Evolutionary conservation across 2,888 invertebrate species (phyloP), one percentile per base, ranked within the genome.

Genomic region (Epistrophe eligans): DNA sequence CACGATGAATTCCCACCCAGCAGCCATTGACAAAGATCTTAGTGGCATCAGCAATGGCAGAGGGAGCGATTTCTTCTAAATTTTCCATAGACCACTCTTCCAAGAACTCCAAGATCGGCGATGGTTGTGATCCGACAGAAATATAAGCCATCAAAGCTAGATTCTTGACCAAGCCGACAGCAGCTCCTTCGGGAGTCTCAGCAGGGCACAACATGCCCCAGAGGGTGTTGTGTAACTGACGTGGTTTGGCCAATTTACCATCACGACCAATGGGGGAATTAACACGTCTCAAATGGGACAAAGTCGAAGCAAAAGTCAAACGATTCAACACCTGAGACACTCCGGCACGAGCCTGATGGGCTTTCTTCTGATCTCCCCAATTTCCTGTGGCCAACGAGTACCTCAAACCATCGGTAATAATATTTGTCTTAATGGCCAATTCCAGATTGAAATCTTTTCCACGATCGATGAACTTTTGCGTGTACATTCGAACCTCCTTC

Each of bases 61-160:
- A 99, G 0, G 99, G 99, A 0, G 99, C 99, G 88, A 99, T 99
- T 95, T 99, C 99, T 93, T 99, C 99, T 89, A 99, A 94, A 93
- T 99, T 99, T 94, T 99, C 99, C 99, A 99, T 99, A 67, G 99
- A 99, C 99, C 99, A 99, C 93, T 99, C 99, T 92, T 99, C 99
- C 95, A 99, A 98, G 94, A 99, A 99, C 95, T 99, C 99, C 74
- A 99, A 94, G 93, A 99, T 99, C 1, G 99, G 99, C 11, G 99
- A 99, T 0, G 99, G 99, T 92, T 99, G 99, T 64, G 99, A 99
- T 8, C 99, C 99, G 72, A 99, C 99, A 89, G 99, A 99, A 90
- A 99, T 99, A 91, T 99, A 99, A 4, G 99, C 99, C 99, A 99
- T 99, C 60, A 99, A 94, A 0, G 99, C 99, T 58, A 99, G 94